Evolutionary conservation across 2,888 invertebrate genomes (phyloP).

Genomic region (Notodonta dromedarius): DNA sequence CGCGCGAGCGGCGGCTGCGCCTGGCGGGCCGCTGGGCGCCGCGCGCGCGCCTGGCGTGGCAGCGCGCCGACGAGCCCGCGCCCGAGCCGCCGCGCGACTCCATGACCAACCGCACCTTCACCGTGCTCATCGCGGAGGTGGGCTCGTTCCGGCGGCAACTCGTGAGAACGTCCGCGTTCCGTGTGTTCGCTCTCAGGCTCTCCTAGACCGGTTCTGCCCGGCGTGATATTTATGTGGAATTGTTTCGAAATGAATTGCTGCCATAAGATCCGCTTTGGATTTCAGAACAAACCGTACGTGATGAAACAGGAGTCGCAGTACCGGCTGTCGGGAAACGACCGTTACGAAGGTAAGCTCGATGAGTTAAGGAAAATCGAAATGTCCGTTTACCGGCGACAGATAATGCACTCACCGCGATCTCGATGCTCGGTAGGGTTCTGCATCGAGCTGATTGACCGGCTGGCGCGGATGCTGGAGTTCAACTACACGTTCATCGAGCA

Average conservation of each 20-base stretch:
- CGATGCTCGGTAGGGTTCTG: conserved; percentile 88
- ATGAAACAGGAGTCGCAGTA: conserved; percentile 89
- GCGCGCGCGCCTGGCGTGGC: conserved; percentile 55
- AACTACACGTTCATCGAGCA: conserved; percentile 92
- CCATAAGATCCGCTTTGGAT: conserved; percentile 9
- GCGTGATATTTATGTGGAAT: not conserved
- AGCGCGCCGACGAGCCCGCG: conserved; percentile 44
- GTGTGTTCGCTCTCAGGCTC: no score
- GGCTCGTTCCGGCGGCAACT: not conserved
- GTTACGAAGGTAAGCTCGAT: conserved; percentile 87
- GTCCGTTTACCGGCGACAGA: not conserved
- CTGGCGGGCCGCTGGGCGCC: conserved; percentile 59
- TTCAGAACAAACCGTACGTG: conserved; percentile 94
- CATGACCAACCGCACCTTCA: conserved; percentile 74
- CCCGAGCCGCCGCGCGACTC: conserved; percentile 55
- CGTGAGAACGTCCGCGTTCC: no score
- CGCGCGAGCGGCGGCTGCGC: conserved; percentile 58
- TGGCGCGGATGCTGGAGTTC: conserved; percentile 90
- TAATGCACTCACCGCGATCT: not conserved
- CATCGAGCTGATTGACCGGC: conserved; percentile 92
- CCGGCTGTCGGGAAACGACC: conserved; percentile 89
- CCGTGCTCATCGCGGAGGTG: conserved; percentile 65
- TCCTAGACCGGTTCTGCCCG: not conserved
- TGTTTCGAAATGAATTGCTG: not conserved
- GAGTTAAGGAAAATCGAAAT: not conserved